A percentile compares a stretch with the other conserved stretches of the same genome.
Evolutionary conservation across 2,113 vertebrate species (phyloP).

Genomic region (Barbus barbus): DNA sequence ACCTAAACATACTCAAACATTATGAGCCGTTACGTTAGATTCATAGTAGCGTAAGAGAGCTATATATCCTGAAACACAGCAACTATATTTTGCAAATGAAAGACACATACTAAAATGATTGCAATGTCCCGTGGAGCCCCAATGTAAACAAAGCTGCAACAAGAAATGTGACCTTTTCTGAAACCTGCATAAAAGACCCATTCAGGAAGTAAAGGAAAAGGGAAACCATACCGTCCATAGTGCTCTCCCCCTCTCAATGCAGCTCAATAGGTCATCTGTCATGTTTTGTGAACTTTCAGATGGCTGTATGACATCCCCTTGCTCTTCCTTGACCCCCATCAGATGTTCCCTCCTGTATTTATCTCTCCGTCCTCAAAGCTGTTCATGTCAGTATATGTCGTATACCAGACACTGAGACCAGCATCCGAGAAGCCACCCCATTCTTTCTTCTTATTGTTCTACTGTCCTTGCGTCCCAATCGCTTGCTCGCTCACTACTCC

Average conservation of each 20-base stretch:
- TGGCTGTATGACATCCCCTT: slow-evolving; percentile 46
- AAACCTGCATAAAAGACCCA: slow-evolving; percentile 9
- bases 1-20: slow-evolving; percentile 17
- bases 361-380: slow-evolving; percentile 27
- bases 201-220: neutral
- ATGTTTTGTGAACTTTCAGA: slow-evolving; percentile 58
- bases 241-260: slow-evolving; percentile 54
- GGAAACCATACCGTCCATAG: slow-evolving; percentile 52
- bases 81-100: slow-evolving; percentile 3
- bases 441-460: slow-evolving; percentile 48
- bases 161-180: neutral
- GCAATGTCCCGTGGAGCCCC: neutral
- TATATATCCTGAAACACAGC: neutral
- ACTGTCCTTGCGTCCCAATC: slow-evolving; percentile 41
- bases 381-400: slow-evolving; percentile 26
- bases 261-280: slow-evolving; percentile 58
- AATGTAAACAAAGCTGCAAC: slow-evolving; percentile 18
- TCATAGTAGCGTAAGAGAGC: neutral
- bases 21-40: neutral
- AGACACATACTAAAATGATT: neutral
- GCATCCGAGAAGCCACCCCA: slow-evolving; percentile 30
- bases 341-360: slow-evolving; percentile 40
- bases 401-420: slow-evolving; percentile 6
- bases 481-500: neutral
- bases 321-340: slow-evolving; percentile 53